phyloP scores from a whole-genome alignment of 2,113 vertebrate genomes.

The Tragelaphus imberbis region DNA sequence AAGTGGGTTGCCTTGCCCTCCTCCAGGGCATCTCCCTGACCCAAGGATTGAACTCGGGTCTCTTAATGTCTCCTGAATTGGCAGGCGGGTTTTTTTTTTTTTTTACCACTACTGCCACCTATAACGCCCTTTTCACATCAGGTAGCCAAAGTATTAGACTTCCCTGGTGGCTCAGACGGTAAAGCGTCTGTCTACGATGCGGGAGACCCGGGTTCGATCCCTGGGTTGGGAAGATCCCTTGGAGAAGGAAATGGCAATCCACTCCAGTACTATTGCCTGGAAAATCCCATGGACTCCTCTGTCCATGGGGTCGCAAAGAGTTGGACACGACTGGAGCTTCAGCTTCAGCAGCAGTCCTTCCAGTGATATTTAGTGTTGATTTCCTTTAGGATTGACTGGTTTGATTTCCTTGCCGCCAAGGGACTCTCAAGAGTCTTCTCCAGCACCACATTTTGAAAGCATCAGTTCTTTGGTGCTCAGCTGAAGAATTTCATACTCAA shows the following conservation, averaged over 20 bases:
- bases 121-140: background rate
- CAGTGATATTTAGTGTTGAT: background rate
- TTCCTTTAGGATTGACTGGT: background rate
- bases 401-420: background rate
- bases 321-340: background rate
- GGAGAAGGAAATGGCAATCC: too few species aligned
- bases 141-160: background rate
- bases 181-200: too few species aligned
- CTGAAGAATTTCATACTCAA: background rate
- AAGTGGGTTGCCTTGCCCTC: background rate
- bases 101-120: background rate
- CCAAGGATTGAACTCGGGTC: background rate
- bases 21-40: background rate
- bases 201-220: too few species aligned
- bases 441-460: background rate
- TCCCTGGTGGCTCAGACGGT: too few species aligned
- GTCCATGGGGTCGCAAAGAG: too few species aligned
- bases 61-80: background rate
- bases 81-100: background rate
- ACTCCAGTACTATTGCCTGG: too few species aligned
- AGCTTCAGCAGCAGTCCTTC: background rate
- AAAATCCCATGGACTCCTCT: too few species aligned
- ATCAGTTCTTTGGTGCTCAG: background rate
- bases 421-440: background rate
- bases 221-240: too few species aligned